Conservation (phyloP, 1,140 invertebrate species). For the Nasonia vitripennis region DNA sequence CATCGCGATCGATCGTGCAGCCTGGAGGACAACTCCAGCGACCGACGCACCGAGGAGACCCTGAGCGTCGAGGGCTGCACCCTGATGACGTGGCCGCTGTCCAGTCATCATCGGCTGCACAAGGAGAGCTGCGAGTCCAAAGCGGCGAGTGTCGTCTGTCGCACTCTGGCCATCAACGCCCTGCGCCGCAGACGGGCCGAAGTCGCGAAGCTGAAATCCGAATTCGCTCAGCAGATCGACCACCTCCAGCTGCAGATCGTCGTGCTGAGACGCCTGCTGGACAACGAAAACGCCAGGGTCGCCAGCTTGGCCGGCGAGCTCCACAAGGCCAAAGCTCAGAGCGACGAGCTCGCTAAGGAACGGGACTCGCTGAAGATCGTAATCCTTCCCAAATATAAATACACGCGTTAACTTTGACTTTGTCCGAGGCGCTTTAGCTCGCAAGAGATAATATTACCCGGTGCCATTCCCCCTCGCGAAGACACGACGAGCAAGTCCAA, state of each 20-base stretch:
- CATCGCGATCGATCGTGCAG: conserved; percentile 45
- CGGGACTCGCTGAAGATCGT: conserved; percentile 66
- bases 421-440: too few relatives aligned
- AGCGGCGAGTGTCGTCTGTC: conserved; percentile 73
- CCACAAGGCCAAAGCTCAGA: conserved; percentile 72
- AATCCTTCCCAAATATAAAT: conserved; percentile 24
- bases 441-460: too few relatives aligned
- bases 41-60: not conserved
- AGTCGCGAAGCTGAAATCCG: conserved; percentile 71
- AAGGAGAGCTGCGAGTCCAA: conserved; percentile 20
- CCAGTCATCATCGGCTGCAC: not conserved
- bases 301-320: conserved; percentile 74
- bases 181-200: conserved; percentile 77
- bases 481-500: not conserved
- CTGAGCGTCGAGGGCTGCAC: not conserved
- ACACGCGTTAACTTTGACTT: too few relatives aligned
- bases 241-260: conserved; percentile 77
- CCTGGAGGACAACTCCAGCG: conserved; percentile 43
- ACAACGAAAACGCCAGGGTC: conserved; percentile 76
- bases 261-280: conserved; percentile 76
- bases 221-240: conserved; percentile 72
- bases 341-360: conserved; percentile 68
- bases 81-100: not conserved
- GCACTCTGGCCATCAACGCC: conserved; percentile 74
- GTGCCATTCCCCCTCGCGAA: too few relatives aligned